phyloP scores from a whole-genome alignment of 2,797 vertebrate species.

The Meriones psammophilus region DNA sequence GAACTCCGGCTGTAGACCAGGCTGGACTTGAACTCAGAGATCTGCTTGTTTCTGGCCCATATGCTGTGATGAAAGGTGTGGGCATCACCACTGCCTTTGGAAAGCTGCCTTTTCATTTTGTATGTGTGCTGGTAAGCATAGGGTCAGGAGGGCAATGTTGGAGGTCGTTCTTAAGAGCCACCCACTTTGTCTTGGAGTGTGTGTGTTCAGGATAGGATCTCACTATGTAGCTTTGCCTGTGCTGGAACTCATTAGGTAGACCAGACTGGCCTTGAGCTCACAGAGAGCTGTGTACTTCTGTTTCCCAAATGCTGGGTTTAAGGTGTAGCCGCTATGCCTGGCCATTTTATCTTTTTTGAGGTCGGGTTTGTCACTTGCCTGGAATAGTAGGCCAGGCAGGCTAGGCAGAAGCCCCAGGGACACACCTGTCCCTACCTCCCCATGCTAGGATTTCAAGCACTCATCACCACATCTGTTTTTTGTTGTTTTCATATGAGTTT shows the following conservation, averaged over 20 bases:
- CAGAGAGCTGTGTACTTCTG: background rate
- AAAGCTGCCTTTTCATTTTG: conserved; percentile 23
- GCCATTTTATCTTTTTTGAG: background rate
- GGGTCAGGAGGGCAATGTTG: background rate
- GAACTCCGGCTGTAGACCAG: background rate
- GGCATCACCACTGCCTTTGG: background rate
- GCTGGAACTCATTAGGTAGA: background rate
- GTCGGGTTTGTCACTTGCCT: background rate
- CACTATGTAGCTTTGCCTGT: background rate
- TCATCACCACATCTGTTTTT: background rate
- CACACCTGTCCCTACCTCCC: background rate
- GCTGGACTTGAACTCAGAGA: background rate
- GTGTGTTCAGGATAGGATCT: background rate
- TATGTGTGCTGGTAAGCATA: background rate
- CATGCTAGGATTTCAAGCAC: background rate
- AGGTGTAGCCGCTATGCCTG: no score
- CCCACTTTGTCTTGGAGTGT: background rate
- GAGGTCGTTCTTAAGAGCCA: background rate
- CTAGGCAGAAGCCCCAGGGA: no score
- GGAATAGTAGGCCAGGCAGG: background rate
- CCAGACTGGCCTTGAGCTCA: background rate
- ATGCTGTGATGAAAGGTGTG: background rate
- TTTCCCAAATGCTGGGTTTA: background rate
- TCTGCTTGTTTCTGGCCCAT: background rate
- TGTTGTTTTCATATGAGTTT: background rate